phyloP scores from a whole-genome alignment of 1,140 invertebrate genomes.

The Philopotamus ludificatus region DNA sequence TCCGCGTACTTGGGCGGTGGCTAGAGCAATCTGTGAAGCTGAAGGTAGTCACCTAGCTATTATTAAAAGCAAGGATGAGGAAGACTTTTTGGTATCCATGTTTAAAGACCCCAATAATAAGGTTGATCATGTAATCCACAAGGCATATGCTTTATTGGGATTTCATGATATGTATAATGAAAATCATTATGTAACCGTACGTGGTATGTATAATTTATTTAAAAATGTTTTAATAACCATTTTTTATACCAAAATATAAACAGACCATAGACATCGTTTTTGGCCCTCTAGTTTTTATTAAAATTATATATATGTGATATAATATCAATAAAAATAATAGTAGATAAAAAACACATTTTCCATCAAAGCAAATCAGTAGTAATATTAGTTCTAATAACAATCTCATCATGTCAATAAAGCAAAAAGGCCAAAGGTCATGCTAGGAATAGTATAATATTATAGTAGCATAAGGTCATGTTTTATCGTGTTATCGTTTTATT shows the following conservation, averaged over 20 bases:
- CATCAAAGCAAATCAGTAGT: neutral
- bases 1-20: slow-evolving; percentile 15
- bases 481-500: slow-evolving; percentile 16
- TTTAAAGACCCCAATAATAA: neutral
- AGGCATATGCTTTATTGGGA: neutral
- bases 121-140: neutral
- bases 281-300: too few species aligned
- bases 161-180: neutral
- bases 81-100: neutral
- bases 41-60: slow-evolving; percentile 34
- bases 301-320: too few species aligned
- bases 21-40: slow-evolving; percentile 18
- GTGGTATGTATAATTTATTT: neutral
- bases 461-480: neutral
- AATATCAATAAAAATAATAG: too few species aligned
- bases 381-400: neutral
- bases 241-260: neutral
- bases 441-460: neutral
- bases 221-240: neutral
- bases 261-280: too few species aligned
- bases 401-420: too few species aligned
- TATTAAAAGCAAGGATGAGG: slow-evolving; percentile 27
- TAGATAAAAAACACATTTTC: too few species aligned
- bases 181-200: neutral
- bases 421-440: too few species aligned